These are phyloP conservation scores for Tichodroma muraria DNA, from an alignment of 2,113 vertebrate genomes.

Conservation along the genomic window DNA sequence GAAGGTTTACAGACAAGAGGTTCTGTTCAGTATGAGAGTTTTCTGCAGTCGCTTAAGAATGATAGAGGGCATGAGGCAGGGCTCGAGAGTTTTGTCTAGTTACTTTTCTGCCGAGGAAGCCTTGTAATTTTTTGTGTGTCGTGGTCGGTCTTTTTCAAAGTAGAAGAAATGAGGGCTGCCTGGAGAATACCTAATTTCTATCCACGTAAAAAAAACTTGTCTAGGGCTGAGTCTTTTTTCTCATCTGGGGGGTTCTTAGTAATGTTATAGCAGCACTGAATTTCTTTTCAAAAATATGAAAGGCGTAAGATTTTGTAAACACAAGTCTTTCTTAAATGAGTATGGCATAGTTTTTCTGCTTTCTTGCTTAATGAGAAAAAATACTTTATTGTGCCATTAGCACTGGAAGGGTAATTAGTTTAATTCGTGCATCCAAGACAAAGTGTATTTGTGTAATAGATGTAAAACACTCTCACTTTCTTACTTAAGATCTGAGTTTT, in stretches of 20 bases:
- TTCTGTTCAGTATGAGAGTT: not conserved
- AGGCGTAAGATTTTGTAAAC: not conserved
- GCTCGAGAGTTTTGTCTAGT: not conserved
- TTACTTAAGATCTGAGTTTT: not conserved
- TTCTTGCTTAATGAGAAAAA: not conserved
- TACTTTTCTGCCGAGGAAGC: not conserved
- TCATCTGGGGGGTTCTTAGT: not conserved
- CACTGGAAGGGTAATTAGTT: not conserved
- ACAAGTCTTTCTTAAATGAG: not conserved
- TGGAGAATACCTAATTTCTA: not conserved
- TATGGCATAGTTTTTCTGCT: not conserved
- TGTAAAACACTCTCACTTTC: not conserved
- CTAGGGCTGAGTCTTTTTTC: not conserved
- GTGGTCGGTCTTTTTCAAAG: not conserved
- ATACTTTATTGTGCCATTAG: not conserved
- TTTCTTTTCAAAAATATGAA: not conserved
- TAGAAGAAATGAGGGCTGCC: not conserved
- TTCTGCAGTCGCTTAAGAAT: fast-evolving
- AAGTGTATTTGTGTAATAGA: not conserved
- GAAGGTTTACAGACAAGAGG: not conserved
- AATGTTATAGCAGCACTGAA: not conserved
- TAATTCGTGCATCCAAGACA: not conserved
- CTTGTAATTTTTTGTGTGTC: fast-evolving
- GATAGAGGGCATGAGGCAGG: not conserved
- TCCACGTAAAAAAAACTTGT: not conserved